Conservation (phyloP, 2,888 invertebrate species). For the Flexamia atlantica region DNA sequence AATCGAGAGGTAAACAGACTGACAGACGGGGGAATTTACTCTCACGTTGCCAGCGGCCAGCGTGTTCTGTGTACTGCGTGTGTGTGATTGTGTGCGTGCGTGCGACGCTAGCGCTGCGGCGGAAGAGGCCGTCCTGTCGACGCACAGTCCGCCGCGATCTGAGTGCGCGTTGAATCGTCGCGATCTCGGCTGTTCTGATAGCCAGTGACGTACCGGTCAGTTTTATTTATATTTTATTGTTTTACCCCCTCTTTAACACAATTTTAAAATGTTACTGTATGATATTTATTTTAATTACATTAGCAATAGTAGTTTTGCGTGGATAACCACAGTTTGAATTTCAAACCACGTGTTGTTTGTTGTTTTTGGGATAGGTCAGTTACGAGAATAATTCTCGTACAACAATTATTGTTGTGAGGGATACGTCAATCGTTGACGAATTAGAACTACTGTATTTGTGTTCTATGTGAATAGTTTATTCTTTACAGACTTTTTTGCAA, state of each 20-base stretch:
- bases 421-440: no score
- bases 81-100: background rate
- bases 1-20: conserved; percentile 37
- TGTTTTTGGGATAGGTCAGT: background rate
- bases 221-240: background rate
- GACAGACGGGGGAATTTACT: conserved; percentile 25
- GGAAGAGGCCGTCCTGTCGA: background rate
- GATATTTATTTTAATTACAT: no score
- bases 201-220: conserved; percentile 10
- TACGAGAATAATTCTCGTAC: no score
- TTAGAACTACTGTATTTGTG: no score
- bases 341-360: conserved; percentile 13
- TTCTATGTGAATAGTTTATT: no score
- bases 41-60: conserved; percentile 21
- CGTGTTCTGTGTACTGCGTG: no score
- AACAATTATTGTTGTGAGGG: background rate
- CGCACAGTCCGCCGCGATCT: background rate
- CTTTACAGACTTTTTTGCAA: no score
- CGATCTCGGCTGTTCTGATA: background rate
- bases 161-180: background rate
- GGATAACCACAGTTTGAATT: no score
- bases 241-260: no score
- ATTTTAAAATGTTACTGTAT: no score
- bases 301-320: no score
- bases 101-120: background rate